These are phyloP conservation scores for Artibeus jamaicensis DNA, from an alignment of 2,797 vertebrate genomes.

Conservation along the genomic window DNA sequence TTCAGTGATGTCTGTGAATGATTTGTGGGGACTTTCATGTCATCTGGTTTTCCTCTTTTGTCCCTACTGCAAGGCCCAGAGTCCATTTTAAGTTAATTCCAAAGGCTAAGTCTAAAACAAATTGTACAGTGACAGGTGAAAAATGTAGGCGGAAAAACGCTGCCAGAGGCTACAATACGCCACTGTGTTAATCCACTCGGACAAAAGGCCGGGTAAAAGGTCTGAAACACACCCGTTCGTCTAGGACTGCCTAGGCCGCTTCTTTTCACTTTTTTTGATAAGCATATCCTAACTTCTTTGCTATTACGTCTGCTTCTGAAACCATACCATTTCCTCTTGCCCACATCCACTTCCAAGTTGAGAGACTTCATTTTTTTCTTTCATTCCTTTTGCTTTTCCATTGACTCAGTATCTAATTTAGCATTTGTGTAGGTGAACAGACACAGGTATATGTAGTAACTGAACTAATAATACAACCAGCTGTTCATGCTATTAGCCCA, in stretches of 20 bases:
- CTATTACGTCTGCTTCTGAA: not conserved
- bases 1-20: not conserved
- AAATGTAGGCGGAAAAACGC: conserved; percentile 47
- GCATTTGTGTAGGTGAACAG: conserved; percentile 19
- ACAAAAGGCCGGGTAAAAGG: conserved; percentile 18
- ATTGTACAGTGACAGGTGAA: conserved; percentile 59
- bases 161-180: conserved; percentile 15
- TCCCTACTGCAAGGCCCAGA: conserved; percentile 51
- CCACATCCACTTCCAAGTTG: not conserved
- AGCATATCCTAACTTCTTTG: not conserved
- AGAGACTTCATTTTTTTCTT: not conserved
- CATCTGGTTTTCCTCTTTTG: conserved; percentile 38
- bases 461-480: not conserved
- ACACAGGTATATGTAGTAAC: not conserved
- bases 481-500: not conserved
- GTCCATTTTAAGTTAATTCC: conserved; percentile 61
- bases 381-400: not conserved
- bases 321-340: not conserved
- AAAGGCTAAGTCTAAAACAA: conserved; percentile 66
- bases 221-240: not conserved
- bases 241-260: not conserved
- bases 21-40: conserved; percentile 50
- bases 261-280: not conserved
- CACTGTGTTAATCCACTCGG: not conserved
- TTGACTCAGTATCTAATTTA: not conserved